A percentile compares a stretch with the other conserved stretches of the same genome.
Evolutionary conservation across 35 echinoderm and acorn worm species (phyloP).

Genomic region (Nesometra sesokonis): DNA sequence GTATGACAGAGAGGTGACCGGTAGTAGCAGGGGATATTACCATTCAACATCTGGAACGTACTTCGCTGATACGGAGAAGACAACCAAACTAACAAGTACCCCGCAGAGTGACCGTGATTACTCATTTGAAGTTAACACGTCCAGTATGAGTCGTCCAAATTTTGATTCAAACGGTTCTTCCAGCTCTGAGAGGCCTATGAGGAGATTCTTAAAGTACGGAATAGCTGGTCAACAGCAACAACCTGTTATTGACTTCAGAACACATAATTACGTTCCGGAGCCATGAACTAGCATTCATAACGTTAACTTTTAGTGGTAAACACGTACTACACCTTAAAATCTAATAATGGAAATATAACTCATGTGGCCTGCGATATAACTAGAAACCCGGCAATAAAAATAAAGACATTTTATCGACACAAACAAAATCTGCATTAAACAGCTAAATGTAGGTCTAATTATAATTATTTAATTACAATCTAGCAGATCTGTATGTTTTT

Average conservation of each 20-base stretch:
- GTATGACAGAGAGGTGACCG: background rate
- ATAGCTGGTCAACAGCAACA: background rate
- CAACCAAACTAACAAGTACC: background rate
- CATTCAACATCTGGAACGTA: background rate
- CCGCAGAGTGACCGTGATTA: background rate
- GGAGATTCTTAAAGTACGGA: background rate
- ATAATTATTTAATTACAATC: no score
- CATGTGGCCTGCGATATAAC: no score
- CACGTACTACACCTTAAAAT: no score
- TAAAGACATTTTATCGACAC: no score
- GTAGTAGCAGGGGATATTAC: background rate
- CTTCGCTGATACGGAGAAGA: background rate
- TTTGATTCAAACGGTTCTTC: background rate
- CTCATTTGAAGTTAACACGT: background rate
- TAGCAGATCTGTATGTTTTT: no score
- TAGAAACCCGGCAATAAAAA: no score
- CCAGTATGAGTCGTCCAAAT: background rate
- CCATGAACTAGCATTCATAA: background rate
- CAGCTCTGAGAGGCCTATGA: background rate
- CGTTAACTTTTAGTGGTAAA: no score
- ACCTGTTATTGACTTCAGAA: background rate
- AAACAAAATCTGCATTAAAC: no score
- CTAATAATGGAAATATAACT: no score
- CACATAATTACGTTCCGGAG: background rate
- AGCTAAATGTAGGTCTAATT: no score